phyloP scores from a whole-genome alignment of 2,113 vertebrate species.

The Chiloscyllium plagiosum region DNA sequence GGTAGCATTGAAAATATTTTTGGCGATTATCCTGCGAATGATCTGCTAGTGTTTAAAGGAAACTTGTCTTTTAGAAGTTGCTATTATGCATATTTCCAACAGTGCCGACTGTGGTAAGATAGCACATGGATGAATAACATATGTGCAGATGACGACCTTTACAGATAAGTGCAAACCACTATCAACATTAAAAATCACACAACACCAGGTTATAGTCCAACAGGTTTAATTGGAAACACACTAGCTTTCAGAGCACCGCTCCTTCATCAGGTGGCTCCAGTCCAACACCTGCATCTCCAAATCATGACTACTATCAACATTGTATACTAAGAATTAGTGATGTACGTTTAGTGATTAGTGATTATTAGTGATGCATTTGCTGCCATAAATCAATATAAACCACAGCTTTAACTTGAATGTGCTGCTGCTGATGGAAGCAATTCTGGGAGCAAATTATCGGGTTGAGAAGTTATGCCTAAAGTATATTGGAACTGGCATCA shows the following conservation, averaged over 20 bases:
- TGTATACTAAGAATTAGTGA: not conserved
- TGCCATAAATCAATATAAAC: not conserved
- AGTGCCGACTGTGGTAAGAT: not conserved
- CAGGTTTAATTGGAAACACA: no score
- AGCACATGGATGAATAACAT: not conserved
- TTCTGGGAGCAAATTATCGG: not conserved
- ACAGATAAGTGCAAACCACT: not conserved
- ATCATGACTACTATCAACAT: not conserved
- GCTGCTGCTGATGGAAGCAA: not conserved
- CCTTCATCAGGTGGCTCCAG: no score
- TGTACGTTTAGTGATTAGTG: not conserved
- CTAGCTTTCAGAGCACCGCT: no score
- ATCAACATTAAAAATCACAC: no score
- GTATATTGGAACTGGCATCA: not conserved
- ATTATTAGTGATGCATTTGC: not conserved
- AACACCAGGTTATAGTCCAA: no score
- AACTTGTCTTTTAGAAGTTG: not conserved
- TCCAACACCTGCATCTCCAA: no score
- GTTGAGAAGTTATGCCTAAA: not conserved
- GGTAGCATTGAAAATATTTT: not conserved
- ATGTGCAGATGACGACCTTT: not conserved
- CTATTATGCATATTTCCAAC: not conserved
- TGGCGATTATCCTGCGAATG: constrained; percentile 9
- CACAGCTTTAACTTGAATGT: not conserved
- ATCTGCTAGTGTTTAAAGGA: not conserved